phyloP scores from a whole-genome alignment of 92 coral and sea anemone genomes.

The Phymanthus crucifer region DNA sequence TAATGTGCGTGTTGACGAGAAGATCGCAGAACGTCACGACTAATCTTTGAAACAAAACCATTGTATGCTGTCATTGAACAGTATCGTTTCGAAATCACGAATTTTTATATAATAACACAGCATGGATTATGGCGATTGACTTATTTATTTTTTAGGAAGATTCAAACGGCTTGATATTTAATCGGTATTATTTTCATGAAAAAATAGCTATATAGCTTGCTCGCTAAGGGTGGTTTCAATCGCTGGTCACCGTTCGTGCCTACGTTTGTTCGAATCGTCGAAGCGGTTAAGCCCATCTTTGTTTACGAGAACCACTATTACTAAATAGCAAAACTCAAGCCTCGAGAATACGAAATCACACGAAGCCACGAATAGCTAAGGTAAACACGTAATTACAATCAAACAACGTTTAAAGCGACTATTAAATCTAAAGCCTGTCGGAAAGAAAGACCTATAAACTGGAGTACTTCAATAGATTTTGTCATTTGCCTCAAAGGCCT shows the following conservation, averaged over 20 bases:
- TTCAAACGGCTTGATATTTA: neutral
- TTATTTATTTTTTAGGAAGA: neutral
- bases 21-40: neutral
- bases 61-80: conserved; percentile 4
- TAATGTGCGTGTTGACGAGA: conserved; percentile 7
- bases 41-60: neutral
- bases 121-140: neutral
- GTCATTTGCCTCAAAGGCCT: conserved; percentile 31
- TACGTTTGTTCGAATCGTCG: neutral
- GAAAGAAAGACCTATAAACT: conserved; percentile 18
- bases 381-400: conserved; percentile 40
- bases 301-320: neutral
- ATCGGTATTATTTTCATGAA: neutral
- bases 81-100: conserved; percentile 36
- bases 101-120: neutral
- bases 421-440: conserved; percentile 25
- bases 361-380: conserved; percentile 18
- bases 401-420: conserved; percentile 45
- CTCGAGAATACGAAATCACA: conserved; percentile 5
- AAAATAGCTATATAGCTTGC: neutral
- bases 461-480: conserved; percentile 20
- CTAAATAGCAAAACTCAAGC: neutral
- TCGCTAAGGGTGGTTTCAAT: no score
- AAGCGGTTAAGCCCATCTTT: conserved; percentile 11
- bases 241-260: neutral